Base-by-base conservation (phyloP, 2,113 vertebrate genomes). In the Girardinichthys multiradiatus region DNA sequence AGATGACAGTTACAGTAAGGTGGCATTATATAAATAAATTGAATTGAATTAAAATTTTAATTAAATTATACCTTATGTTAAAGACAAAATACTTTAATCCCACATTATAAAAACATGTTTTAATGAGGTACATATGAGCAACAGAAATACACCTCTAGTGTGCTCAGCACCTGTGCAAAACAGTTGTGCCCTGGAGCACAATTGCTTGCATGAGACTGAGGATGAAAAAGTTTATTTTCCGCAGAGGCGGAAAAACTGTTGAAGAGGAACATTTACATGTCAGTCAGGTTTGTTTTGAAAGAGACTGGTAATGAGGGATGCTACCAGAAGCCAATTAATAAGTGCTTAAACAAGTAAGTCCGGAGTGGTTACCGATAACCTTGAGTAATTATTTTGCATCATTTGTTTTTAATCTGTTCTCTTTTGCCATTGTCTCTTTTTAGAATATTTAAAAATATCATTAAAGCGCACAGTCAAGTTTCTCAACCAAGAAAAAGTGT, bases 241-340 rank as follows among this genome's bases (percentile, higher is more conserved):
- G 68, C 8, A 60, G 45, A 71, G 54, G 70, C 45, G 39, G 67
- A 72, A 87, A 68, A 90, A 90, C 63, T 39, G 80, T 84, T 85
- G 42, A 17, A 70, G 27, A 76, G 61, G 57, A 68, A 67, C 59
- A 77, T 75, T 57, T 74, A 83, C 77, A 87, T 76, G 87, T 83
- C 83, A 86, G 76, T 87, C 86, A 90, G 72, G 81, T 90, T 87
- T 88, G 85, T 90, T 90, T 86, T 84, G 57, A 91, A 58, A 60
- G 26, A 48, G 58, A 64, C 33, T 76, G 77, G 1, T 19, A 45
- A 83, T 80, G 77, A 79, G 87, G 75, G 80, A 67, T 66, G 63
- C 28, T 58, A 68, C 45, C 2, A 66, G 9, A 21, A 17, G 75
- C 30, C 1, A 37, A 27, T 66, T 63, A 13, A 69, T 68, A 12